These are phyloP conservation scores for Meriones unguiculatus DNA, from an alignment of 2,113 vertebrate genomes.

Conservation along the genomic window DNA sequence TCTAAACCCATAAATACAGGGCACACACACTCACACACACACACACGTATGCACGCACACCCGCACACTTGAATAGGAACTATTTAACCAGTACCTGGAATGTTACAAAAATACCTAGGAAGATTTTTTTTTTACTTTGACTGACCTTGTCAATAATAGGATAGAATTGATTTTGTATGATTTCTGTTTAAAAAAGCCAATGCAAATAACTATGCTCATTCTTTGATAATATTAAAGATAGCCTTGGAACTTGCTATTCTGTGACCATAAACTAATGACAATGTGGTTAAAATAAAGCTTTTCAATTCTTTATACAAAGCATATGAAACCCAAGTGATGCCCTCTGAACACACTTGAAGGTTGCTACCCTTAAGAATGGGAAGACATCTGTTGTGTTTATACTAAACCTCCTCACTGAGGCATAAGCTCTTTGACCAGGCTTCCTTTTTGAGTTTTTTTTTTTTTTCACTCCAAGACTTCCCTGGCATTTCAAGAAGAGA, in stretches of 20 bases:
- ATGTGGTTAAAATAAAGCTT: conserved; percentile 42
- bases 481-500: conserved; percentile 61
- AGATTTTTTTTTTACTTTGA: conserved; percentile 27
- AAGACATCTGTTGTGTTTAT: conserved; percentile 63
- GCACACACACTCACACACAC: neutral
- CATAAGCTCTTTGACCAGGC: conserved; percentile 30
- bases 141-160: conserved; percentile 38
- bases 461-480: conserved; percentile 70
- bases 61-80: neutral
- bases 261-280: conserved; percentile 44
- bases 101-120: conserved; percentile 53
- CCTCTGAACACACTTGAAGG: conserved; percentile 61
- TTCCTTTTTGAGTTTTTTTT: conserved; percentile 37
- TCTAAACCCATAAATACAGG: neutral
- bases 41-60: neutral
- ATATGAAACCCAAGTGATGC: conserved; percentile 56
- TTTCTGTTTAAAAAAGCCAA: conserved; percentile 46
- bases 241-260: conserved; percentile 22
- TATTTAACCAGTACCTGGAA: neutral
- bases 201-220: conserved; percentile 30
- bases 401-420: conserved; percentile 36
- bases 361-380: conserved; percentile 49
- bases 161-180: conserved; percentile 39
- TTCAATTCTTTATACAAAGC: conserved; percentile 61
- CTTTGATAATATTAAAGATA: conserved; percentile 54